Evolutionary conservation across 2,797 vertebrate genomes (phyloP).

Genomic region (Halcyon badia): DNA sequence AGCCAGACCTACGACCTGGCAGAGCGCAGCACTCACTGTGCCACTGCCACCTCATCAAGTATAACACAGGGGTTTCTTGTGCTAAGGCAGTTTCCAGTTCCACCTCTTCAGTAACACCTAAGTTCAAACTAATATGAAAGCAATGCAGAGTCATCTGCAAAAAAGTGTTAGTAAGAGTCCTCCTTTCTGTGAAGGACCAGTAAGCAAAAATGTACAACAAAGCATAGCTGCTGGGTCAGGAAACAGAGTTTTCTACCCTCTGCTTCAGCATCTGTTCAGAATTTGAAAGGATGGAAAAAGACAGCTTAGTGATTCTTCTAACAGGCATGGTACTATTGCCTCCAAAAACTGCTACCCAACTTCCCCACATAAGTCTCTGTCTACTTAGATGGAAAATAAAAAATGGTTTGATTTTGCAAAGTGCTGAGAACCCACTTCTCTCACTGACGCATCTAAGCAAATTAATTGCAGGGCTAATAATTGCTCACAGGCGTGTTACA

Average conservation of each 20-base stretch:
- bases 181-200: background rate
- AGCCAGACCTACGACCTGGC: background rate
- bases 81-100: background rate
- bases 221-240: background rate
- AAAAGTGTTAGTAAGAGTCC: background rate
- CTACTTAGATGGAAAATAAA: background rate
- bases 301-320: background rate
- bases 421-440: background rate
- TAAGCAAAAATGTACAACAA: background rate
- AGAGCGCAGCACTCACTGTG: accelerated
- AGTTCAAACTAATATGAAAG: background rate
- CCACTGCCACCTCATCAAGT: too few species aligned
- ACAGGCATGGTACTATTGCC: accelerated
- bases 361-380: background rate
- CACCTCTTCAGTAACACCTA: accelerated
- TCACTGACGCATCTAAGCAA: background rate
- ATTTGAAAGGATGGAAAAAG: background rate
- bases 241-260: background rate
- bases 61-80: background rate
- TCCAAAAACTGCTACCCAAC: background rate
- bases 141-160: background rate
- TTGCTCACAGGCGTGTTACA: background rate
- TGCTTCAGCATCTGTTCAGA: background rate
- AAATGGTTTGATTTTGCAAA: background rate
- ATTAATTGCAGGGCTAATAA: background rate